Evolutionary conservation across 1,140 invertebrate species (phyloP).

Genomic region (Magallana ariakensis): DNA sequence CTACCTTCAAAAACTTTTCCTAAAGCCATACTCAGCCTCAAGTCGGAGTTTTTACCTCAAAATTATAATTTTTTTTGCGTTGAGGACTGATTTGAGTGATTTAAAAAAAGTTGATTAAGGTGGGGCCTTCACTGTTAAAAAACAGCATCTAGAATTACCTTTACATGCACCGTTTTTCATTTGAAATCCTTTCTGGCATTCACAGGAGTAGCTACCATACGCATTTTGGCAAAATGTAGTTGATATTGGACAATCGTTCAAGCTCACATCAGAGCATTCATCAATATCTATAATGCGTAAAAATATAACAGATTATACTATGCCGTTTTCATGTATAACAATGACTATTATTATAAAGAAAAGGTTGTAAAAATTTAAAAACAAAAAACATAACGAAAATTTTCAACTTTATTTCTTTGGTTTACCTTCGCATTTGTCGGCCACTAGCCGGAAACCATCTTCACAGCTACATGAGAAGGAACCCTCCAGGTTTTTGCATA

Average conservation of each 20-base stretch:
- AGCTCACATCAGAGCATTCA: not conserved
- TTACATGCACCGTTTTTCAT: not conserved
- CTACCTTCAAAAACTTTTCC: not conserved
- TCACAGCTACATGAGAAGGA: constrained; percentile 56
- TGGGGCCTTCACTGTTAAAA: constrained; percentile 51
- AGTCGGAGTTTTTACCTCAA: too few species aligned
- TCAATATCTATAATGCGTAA: constrained; percentile 43
- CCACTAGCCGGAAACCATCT: constrained; percentile 44
- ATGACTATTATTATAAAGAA: too few species aligned
- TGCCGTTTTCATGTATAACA: not conserved
- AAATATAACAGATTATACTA: not conserved
- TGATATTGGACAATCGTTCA: not conserved
- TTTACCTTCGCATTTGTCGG: constrained; percentile 46
- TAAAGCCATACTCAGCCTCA: too few species aligned
- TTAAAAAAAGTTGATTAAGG: not conserved
- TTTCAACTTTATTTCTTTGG: too few species aligned
- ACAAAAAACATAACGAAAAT: too few species aligned
- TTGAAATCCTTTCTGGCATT: not conserved
- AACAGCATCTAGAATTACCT: not conserved
- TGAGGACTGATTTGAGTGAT: not conserved
- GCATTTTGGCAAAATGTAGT: constrained; percentile 26
- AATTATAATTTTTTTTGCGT: too few species aligned
- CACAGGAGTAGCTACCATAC: not conserved
- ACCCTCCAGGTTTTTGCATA: constrained; percentile 57
- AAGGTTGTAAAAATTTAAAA: too few species aligned